Evolutionary conservation across 1,140 invertebrate species (phyloP).

Genomic region (Pseudomyrmex cubaensis): DNA sequence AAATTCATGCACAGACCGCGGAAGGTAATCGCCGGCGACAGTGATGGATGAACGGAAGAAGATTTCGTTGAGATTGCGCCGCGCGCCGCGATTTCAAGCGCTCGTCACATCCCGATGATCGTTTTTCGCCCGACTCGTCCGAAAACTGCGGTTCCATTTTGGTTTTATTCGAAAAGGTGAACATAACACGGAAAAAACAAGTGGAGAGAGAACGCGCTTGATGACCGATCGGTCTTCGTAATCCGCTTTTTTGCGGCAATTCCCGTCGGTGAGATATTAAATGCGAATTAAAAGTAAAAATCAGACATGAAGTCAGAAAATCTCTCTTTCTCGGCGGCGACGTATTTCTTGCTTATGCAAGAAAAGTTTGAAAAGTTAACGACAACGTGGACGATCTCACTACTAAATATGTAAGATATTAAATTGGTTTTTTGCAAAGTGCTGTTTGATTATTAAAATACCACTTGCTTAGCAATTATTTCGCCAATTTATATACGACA

Average conservation of each 20-base stretch:
- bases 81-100: slow-evolving; percentile 1
- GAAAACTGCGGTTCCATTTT: slow-evolving; percentile 43
- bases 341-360: background rate
- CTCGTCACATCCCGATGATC: background rate
- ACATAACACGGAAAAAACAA: background rate
- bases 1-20: slow-evolving; percentile 39
- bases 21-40: slow-evolving; percentile 41
- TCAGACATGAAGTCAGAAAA: background rate
- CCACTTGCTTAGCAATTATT: background rate
- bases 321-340: background rate
- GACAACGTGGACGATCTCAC: background rate
- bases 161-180: slow-evolving; percentile 1
- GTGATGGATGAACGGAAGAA: slow-evolving; percentile 53
- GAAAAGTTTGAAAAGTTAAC: background rate
- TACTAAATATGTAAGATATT: background rate
- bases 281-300: slow-evolving; percentile 14
- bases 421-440: background rate
- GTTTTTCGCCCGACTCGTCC: slow-evolving; percentile 14
- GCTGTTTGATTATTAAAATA: background rate
- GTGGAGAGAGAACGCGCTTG: background rate
- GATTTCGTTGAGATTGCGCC: slow-evolving; percentile 50
- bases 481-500: background rate
- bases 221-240: slow-evolving; percentile 28
- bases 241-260: slow-evolving; percentile 39
- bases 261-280: background rate